Percentiles rank a stretch among this genome's conserved stretches.
Conservation (phyloP, 2,888 invertebrate species). For the Aradus depressus region DNA sequence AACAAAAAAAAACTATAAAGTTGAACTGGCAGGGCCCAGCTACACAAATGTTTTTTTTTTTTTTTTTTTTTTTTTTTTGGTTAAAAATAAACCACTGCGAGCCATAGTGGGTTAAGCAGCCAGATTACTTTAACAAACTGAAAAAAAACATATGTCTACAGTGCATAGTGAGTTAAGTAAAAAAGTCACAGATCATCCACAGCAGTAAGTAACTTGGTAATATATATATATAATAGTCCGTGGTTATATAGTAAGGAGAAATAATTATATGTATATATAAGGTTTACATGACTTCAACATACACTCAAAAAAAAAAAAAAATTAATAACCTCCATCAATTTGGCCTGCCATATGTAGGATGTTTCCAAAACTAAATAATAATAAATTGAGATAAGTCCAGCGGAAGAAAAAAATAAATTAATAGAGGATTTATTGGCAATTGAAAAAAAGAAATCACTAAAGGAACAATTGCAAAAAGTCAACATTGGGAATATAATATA, state of each 20-base stretch:
- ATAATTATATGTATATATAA: no score
- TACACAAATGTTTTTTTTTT: slow-evolving; percentile 19
- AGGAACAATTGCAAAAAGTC: no score
- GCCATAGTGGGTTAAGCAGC: slow-evolving; percentile 24
- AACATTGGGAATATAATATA: no score
- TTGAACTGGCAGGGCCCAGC: slow-evolving; percentile 21
- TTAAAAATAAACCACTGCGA: slow-evolving; percentile 24
- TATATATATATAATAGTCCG: no score
- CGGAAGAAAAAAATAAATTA: no score
- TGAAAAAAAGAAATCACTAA: no score
- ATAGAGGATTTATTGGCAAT: no score
- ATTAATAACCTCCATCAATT: no score
- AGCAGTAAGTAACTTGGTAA: slow-evolving; percentile 4
- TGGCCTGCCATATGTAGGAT: no score
- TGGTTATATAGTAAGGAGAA: slow-evolving; percentile 19
- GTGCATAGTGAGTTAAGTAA: slow-evolving; percentile 23
- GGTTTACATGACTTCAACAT: slow-evolving; percentile 23
- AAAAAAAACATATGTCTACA: slow-evolving; percentile 23
- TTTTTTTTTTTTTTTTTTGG: no score
- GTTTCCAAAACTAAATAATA: no score
- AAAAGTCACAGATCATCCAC: slow-evolving; percentile 18
- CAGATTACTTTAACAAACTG: slow-evolving; percentile 24
- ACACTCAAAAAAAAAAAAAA: slow-evolving; percentile 20
- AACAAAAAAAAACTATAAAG: slow-evolving; percentile 15
- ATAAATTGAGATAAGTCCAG: no score